Evolutionary conservation across 2,113 vertebrate species (phyloP), one percentile per base, ranked within the genome.

Genomic region (Sisor rabdophorus): DNA sequence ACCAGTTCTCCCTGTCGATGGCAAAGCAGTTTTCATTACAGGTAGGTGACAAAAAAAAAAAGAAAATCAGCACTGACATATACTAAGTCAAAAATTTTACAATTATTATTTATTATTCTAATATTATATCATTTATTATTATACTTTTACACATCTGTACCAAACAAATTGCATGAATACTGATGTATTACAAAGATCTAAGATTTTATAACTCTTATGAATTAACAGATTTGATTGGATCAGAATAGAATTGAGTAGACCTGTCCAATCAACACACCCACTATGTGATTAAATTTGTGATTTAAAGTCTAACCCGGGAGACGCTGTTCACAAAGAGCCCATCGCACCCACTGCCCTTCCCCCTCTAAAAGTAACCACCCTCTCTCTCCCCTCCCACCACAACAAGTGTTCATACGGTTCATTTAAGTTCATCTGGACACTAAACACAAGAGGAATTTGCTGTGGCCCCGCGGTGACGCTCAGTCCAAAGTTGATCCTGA

Each of bases 1-100:
- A 2, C 67, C 52, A 11, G 4, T 10, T 9, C 82, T 91, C 64
- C 74, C 89, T 0, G 77, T 83, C 5, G 77, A 82, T 13, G 89
- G 88, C 47, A 91, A 89, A 50, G 88, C 88, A 0, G 85, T 92
- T 54, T 71, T 92, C 77, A 89, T 92, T 82, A 92, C 91, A 90
- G 91, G 91, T 92, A 89, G 80, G 87, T 36, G 0, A 6, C 16
- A 30, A n/a, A 50, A 47, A 1, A 13, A 36, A 44, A 44, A 4
- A 11, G 1, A 17, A 68, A 48, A 48, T 4, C 22, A 67, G 36
- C 15, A 48, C 15, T 5, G 15, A 15, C 32, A 36, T n/a, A n/a
- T n/a, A n/a, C n/a, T n/a, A n/a, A n/a, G n/a, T n/a, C n/a, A 60
- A 60, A 60, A 16, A 6, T 26, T 12, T 60, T 11, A 60, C 13